Evolutionary conservation across 1,140 invertebrate genomes (phyloP), one percentile per base, ranked within the genome.

Genomic region (Aphidius gifuensis): DNA sequence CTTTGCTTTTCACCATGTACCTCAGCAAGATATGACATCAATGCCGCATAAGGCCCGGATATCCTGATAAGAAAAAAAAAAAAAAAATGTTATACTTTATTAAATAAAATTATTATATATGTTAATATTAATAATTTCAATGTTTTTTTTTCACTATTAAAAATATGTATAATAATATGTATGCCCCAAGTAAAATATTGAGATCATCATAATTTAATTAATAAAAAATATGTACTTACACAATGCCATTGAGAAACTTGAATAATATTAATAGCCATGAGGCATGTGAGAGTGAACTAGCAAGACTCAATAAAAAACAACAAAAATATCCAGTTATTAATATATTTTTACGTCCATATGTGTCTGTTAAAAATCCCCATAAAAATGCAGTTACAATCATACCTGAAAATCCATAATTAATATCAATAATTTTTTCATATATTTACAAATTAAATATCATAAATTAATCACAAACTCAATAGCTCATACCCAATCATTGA

Each of bases 291-390:
- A 84, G 77, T 63, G 81, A 82, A 9, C 83, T 83, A 3, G 75
- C 67, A 5, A 85, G 61, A 39, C 79, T 82, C 32, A 83, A 72
- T 0, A 86, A 32, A 38, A 81, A 83, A 62, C 85, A 85, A 23
- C 82, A 67, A 6, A 83, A 69, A 47, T 86, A 80, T 40, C 84
- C 78, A 73, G 77, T 76, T 76, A 83, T 71, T 77, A 87, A 68
- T 60, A 84, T 70, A 64, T 82, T 60, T 75, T 80, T 74, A 6
- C 86, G 82, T 0, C 90, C 90, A 38, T 82, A 76, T 0, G 82
- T 83, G 68, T 92, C 90, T 3, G 86, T 87, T n/a, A 91, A 69
- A 38, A 85, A 87, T 1, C 90, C 90, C 89, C 89, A 91, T 21
- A 89, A 64, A 53, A 85, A 77, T 0, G 80, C 80, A 0, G 83